Base-by-base conservation (phyloP, 2,797 vertebrate genomes). In the Oceanodroma leucorhoa region DNA sequence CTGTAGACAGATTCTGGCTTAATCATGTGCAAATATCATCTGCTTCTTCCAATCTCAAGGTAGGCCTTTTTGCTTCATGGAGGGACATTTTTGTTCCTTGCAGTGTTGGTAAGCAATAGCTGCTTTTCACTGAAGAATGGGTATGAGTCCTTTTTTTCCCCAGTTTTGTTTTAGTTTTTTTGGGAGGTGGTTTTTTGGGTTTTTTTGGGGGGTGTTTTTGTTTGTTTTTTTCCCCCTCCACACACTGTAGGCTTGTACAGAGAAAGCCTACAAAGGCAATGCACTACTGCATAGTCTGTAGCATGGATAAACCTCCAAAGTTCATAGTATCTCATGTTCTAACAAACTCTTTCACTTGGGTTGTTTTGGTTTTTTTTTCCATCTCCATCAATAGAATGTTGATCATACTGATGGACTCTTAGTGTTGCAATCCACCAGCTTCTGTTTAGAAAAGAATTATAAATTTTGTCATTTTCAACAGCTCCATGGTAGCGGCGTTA, bases 121-220 rank as follows among this genome's bases (percentile, higher is more conserved):
- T 60, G 14, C 30, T 66, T 80, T 53, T 69, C 30, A 34, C 10
- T 45, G 45, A 58, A 38, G 23, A n/a, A 3, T 34, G 15, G 5
- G 5, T 60, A 4, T 0, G 1, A 50, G n/a, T 53, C 4, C 9
- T 43, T 64, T 79, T 76, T 21, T 11, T n/a, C 61, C 19, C 6
- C 6, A 30, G 66, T 51, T 48, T 30, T 80, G 40, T 53, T 87
- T 55, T n/a, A 26, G 14, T 13, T 23, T 27, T 32, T 54, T 20
- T 54, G 19, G 12, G 7, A 10, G 41, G 19, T 43, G 18, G 3
- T 38, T 83, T 30, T 55, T 77, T 46, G 23, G 12, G 1, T 11
- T 79, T 65, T 14, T 34, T n/a, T n/a, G 36, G 36, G 36, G 36
- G 36, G 36, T 36, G n/a, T n/a, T n/a, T n/a, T n/a, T 36, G 36